Percentiles rank a stretch among this genome's conserved stretches.
Evolutionary conservation across 1,140 invertebrate genomes (phyloP).

Genomic region (Cydia strobilella): DNA sequence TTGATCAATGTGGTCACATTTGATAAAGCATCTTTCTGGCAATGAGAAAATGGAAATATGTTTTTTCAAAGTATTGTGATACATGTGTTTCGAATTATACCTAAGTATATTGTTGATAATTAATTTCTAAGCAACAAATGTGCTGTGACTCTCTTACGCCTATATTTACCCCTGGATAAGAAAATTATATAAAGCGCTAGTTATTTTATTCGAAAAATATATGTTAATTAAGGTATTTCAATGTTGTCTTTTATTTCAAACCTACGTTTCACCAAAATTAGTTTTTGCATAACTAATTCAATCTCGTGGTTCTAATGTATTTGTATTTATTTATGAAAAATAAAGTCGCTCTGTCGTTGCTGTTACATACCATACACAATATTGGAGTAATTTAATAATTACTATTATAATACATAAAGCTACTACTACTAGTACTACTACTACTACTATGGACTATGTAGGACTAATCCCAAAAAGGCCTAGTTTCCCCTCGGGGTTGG

Average conservation of each 20-base stretch:
- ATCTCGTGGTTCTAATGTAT: too few relatives aligned
- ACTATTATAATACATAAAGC: too few relatives aligned
- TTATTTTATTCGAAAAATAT: not conserved
- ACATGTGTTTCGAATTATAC: not conserved
- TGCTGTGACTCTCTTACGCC: conserved; percentile 8
- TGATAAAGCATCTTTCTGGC: not conserved
- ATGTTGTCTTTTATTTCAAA: not conserved
- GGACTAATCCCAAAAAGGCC: too few relatives aligned
- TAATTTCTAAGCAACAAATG: not conserved
- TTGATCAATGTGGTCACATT: not conserved
- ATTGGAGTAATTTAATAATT: too few relatives aligned
- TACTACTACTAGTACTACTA: too few relatives aligned
- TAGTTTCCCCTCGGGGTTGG: too few relatives aligned
- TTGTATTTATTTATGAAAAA: too few relatives aligned
- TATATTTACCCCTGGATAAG: not conserved
- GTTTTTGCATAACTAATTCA: too few relatives aligned
- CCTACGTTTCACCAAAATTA: not conserved
- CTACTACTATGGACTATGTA: too few relatives aligned
- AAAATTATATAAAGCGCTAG: not conserved
- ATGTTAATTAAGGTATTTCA: not conserved
- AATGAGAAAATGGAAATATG: not conserved
- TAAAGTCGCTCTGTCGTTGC: too few relatives aligned
- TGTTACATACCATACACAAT: too few relatives aligned
- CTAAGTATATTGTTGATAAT: not conserved
- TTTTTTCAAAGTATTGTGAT: not conserved